phyloP scores from a whole-genome alignment of 2,113 vertebrate species.

The Zingel zingel region DNA sequence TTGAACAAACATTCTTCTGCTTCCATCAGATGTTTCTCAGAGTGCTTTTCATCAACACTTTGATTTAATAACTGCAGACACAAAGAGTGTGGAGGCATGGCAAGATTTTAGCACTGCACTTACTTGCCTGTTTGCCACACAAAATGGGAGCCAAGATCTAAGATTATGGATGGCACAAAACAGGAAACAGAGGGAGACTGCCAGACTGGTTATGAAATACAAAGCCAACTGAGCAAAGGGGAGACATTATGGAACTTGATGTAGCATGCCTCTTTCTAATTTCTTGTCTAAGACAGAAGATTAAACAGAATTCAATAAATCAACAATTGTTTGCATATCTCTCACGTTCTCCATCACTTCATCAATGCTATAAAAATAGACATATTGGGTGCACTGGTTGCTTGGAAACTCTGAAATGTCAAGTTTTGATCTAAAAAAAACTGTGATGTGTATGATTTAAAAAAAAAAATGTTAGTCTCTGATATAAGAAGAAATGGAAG shows the following conservation, averaged over 20 bases:
- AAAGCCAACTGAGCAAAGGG: neutral
- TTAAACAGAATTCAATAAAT: neutral
- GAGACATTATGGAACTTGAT: neutral
- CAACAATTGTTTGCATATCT: neutral
- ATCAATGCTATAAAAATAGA: constrained; percentile 28
- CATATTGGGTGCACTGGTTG: constrained; percentile 13
- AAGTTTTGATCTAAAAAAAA: constrained; percentile 23
- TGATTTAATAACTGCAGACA: constrained; percentile 54
- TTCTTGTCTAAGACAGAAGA: neutral
- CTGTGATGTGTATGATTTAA: constrained; percentile 9
- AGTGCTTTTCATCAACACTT: constrained; percentile 6
- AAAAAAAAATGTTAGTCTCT: constrained; percentile 2
- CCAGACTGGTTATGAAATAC: neutral
- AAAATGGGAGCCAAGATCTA: constrained; percentile 13
- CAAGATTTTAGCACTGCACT: constrained; percentile 5
- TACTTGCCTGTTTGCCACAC: constrained; percentile 30
- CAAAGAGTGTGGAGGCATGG: constrained; percentile 9
- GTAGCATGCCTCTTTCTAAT: neutral
- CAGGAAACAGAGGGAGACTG: neutral
- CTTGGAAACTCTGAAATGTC: constrained; percentile 31
- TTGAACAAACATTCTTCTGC: neutral
- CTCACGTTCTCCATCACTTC: constrained; percentile 8
- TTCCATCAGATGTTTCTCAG: constrained; percentile 4
- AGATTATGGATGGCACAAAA: constrained; percentile 33
- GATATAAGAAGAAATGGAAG: constrained; percentile 19